A percentile compares a stretch with the other conserved stretches of the same genome.
Conservation (phyloP, 1,140 invertebrate species). For the Tenebrio molitor region DNA sequence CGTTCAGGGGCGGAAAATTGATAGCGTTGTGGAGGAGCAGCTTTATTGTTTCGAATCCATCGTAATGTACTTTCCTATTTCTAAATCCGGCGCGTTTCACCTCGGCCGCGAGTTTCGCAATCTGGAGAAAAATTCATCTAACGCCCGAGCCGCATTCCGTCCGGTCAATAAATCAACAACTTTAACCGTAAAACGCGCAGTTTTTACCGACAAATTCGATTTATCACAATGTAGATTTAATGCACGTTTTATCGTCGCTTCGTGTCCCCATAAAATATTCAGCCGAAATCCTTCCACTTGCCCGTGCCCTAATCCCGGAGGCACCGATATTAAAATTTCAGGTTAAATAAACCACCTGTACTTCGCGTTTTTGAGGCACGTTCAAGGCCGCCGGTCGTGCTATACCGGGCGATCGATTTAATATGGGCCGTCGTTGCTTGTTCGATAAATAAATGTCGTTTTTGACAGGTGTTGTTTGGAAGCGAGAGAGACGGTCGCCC, state of each 20-base stretch:
- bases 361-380: background rate
- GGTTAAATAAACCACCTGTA: conserved; percentile 26
- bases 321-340: conserved; percentile 15
- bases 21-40: background rate
- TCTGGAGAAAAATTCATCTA: background rate
- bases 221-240: background rate
- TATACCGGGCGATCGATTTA: too few relatives aligned
- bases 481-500: background rate
- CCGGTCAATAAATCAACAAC: conserved; percentile 1
- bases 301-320: background rate
- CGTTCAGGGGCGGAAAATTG: background rate
- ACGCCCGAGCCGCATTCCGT: too few relatives aligned
- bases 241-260: background rate
- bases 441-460: too few relatives aligned
- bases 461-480: too few relatives aligned
- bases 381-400: background rate
- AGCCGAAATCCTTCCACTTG: background rate
- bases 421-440: too few relatives aligned
- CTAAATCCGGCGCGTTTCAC: background rate
- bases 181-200: background rate
- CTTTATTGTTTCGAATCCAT: background rate
- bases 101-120: background rate
- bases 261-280: conserved; percentile 17
- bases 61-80: background rate
- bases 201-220: conserved; percentile 2